Percentiles rank a stretch among this genome's conserved stretches.
phyloP scores from a whole-genome alignment of 2,113 vertebrate genomes.

The Stegostoma tigrinum region DNA sequence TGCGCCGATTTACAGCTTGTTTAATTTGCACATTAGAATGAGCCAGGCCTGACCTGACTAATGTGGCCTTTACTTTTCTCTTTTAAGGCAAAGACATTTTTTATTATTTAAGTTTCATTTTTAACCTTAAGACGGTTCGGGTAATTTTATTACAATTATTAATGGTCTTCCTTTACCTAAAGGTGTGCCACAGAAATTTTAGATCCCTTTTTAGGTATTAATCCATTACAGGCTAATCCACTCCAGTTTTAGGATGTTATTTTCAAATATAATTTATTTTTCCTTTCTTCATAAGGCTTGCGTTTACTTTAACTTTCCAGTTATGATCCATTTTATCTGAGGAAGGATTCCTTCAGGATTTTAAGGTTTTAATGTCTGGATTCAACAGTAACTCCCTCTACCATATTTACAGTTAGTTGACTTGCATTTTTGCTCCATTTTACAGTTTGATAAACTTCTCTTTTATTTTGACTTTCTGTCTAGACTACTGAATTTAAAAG shows the following conservation, averaged over 20 bases:
- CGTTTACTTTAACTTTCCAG: not conserved
- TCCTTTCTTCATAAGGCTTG: not conserved
- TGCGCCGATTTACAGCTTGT: not conserved
- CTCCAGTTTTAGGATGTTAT: not conserved
- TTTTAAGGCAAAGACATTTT: not conserved
- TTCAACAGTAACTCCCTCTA: not conserved
- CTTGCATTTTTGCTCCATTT: not conserved
- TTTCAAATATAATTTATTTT: not conserved
- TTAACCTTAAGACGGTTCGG: not conserved
- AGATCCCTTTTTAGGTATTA: not conserved
- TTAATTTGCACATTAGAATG: not conserved
- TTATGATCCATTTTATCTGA: not conserved
- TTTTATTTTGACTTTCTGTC: not conserved
- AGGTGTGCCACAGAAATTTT: not conserved
- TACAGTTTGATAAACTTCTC: not conserved
- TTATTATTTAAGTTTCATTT: not conserved
- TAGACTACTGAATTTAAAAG: not conserved
- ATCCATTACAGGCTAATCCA: not conserved
- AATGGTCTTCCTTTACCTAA: not conserved
- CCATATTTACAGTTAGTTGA: not conserved
- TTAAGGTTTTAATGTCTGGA: not conserved
- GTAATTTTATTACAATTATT: not conserved
- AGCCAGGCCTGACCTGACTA: not conserved
- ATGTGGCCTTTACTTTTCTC: not conserved
- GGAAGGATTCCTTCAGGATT: not conserved